Evolutionary conservation across 2,888 invertebrate species (phyloP).

Genomic region (Alloscopus bannaensis): DNA sequence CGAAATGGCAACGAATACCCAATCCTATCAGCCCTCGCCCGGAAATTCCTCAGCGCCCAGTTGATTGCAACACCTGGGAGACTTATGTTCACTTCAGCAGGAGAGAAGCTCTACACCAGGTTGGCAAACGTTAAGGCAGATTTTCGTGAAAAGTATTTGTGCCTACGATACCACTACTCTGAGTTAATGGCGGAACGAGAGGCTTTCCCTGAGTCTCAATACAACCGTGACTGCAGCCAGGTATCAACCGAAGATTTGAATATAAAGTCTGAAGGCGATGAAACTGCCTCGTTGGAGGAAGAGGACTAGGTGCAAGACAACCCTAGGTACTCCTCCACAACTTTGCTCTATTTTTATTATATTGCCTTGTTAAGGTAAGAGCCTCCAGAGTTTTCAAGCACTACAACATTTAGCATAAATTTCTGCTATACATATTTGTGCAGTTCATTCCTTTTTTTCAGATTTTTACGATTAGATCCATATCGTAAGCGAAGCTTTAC

Average conservation of each 20-base stretch:
- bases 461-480: background rate
- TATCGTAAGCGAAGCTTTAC: background rate
- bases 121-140: slow-evolving; percentile 39
- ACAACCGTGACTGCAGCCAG: background rate
- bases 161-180: background rate
- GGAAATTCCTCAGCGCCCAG: slow-evolving; percentile 31
- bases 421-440: background rate
- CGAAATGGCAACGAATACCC: slow-evolving; percentile 39
- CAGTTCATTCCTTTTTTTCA: background rate
- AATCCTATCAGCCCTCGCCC: slow-evolving; percentile 37
- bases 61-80: slow-evolving; percentile 18
- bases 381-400: background rate
- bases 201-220: background rate
- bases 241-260: background rate
- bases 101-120: slow-evolving; percentile 12
- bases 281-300: background rate
- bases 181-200: background rate
- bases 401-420: background rate
- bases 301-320: background rate
- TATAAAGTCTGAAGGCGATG: slow-evolving; percentile 21
- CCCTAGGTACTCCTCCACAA: background rate
- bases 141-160: slow-evolving; percentile 49
- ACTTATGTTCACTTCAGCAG: slow-evolving; percentile 22
- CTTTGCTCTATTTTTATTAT: background rate
- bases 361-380: background rate